Evolutionary conservation across 2,888 invertebrate species (phyloP).

Genomic region (Aspidiotus destructor): DNA sequence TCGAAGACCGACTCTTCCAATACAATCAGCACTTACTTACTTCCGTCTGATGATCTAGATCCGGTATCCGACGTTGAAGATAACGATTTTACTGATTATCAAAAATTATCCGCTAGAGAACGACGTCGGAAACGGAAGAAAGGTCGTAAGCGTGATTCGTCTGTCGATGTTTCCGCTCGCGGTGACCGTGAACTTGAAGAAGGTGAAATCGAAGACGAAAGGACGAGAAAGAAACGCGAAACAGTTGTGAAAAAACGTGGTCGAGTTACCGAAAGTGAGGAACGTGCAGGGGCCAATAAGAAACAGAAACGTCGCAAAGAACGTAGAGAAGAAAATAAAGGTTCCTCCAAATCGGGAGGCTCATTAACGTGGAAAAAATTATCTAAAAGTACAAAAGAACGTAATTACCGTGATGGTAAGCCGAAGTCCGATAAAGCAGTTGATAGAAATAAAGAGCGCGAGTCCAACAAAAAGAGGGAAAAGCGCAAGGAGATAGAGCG

Average conservation of each 20-base stretch:
- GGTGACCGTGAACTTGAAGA: slow-evolving; percentile 20
- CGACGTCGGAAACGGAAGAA: slow-evolving; percentile 19
- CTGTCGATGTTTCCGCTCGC: not conserved
- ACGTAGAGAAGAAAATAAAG: slow-evolving; percentile 41
- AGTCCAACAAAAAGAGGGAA: slow-evolving; percentile 45
- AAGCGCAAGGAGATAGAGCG: slow-evolving; percentile 70
- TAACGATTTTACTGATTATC: slow-evolving; percentile 24
- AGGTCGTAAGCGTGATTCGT: slow-evolving; percentile 17
- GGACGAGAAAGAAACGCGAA: slow-evolving; percentile 22
- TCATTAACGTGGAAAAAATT: slow-evolving; percentile 65
- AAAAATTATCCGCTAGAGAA: slow-evolving; percentile 7
- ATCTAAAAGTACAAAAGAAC: slow-evolving; percentile 63
- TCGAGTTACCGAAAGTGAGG: slow-evolving; percentile 9
- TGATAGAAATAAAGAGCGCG: slow-evolving; percentile 39
- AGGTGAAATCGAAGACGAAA: slow-evolving; percentile 33
- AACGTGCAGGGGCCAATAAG: slow-evolving; percentile 26
- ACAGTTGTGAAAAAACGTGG: not conserved
- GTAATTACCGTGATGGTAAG: slow-evolving; percentile 63
- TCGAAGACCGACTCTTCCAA: slow-evolving; percentile 8
- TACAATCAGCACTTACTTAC: slow-evolving; percentile 16
- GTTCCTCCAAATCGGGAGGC: slow-evolving; percentile 47
- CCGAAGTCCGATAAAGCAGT: slow-evolving; percentile 44
- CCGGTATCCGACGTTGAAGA: slow-evolving; percentile 34
- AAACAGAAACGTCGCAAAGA: slow-evolving; percentile 38
- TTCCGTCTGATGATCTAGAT: slow-evolving; percentile 34